phyloP scores from a whole-genome alignment of 2,113 vertebrate genomes.

The Nothoprocta pentlandii region DNA sequence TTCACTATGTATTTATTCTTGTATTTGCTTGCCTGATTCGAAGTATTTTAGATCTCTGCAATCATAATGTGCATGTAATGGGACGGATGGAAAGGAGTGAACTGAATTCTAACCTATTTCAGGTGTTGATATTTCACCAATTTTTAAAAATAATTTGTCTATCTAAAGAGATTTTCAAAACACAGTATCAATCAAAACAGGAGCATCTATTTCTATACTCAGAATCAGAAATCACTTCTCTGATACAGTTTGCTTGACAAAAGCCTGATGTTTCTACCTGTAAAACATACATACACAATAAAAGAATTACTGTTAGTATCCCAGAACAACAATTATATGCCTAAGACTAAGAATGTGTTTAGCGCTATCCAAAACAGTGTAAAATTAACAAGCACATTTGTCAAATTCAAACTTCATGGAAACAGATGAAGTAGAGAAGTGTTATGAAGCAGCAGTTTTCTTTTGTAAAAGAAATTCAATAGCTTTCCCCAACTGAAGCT shows the following conservation, averaged over 20 bases:
- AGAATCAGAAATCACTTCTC: not conserved
- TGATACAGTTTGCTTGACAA: not conserved
- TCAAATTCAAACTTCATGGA: not conserved
- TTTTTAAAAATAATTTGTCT: not conserved
- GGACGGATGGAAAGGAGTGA: not conserved
- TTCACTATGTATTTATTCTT: not conserved
- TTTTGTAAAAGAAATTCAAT: not conserved
- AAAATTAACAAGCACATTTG: not conserved
- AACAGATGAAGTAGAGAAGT: not conserved
- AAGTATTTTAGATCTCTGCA: slow-evolving; percentile 3
- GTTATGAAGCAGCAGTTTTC: not conserved
- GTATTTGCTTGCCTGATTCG: not conserved
- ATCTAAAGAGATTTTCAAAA: not conserved
- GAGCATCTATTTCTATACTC: not conserved
- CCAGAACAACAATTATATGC: not conserved
- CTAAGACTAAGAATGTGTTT: not conserved
- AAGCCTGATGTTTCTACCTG: not conserved
- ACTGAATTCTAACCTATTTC: not conserved
- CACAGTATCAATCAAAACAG: not conserved
- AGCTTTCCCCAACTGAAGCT: not conserved
- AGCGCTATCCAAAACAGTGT: not conserved
- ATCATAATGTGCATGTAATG: not conserved
- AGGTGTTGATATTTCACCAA: not conserved
- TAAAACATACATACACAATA: not conserved
- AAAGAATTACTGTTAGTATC: not conserved